A percentile compares a stretch with the other conserved stretches of the same genome.
phyloP scores from a whole-genome alignment of 2,797 vertebrate genomes.

The Petrocephalus schoutedeni region DNA sequence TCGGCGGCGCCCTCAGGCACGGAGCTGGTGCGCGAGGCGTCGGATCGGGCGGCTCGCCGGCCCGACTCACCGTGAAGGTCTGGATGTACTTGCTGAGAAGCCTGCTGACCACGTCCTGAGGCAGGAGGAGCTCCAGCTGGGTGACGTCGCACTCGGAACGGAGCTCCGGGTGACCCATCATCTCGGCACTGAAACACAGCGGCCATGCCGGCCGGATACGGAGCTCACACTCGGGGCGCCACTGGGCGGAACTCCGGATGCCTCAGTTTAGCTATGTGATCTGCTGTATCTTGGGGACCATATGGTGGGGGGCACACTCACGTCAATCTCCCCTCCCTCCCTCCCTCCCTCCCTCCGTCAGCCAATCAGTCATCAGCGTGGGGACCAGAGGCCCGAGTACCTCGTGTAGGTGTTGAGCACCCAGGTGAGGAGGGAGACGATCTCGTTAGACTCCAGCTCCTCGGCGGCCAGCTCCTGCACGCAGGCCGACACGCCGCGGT shows the following conservation, averaged over 20 bases:
- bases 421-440: conserved; percentile 89
- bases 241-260: background rate
- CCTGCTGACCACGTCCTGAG: conserved; percentile 55
- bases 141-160: conserved; percentile 63
- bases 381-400: conserved; percentile 47
- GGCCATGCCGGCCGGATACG: background rate
- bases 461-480: conserved; percentile 84
- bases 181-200: conserved; percentile 67
- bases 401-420: conserved; percentile 93
- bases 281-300: background rate
- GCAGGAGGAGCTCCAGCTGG: conserved; percentile 57
- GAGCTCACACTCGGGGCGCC: background rate
- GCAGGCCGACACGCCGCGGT: conserved; percentile 73
- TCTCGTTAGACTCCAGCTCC: conserved; percentile 92
- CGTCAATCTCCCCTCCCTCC: background rate
- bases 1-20: background rate
- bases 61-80: conserved; percentile 66
- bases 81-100: conserved; percentile 70
- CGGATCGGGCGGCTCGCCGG: no score
- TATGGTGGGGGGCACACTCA: background rate
- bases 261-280: background rate
- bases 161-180: conserved; percentile 83
- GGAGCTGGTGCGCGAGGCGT: background rate
- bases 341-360: background rate
- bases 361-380: background rate